Percentiles rank a stretch among this genome's conserved stretches.
These are phyloP conservation scores for Thumatha senex DNA, from an alignment of 2,888 invertebrate species.

Conservation along the genomic window DNA sequence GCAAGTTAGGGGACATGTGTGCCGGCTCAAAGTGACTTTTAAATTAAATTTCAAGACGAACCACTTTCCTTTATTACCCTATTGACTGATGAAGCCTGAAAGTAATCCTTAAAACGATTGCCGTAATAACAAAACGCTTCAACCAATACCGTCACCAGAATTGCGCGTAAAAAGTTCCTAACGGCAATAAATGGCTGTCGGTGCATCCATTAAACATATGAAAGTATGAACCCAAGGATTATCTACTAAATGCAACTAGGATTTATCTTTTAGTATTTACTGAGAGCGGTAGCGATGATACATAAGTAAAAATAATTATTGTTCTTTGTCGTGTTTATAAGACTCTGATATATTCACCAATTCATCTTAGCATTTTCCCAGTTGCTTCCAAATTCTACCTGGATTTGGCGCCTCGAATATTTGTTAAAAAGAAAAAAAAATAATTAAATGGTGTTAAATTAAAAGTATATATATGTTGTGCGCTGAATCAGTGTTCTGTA, in stretches of 20 bases:
- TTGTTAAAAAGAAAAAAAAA: no score
- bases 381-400: no score
- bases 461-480: no score
- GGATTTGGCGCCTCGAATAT: no score
- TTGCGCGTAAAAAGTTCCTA: constrained; percentile 57
- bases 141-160: constrained; percentile 37
- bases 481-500: no score
- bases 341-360: no score
- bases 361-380: no score
- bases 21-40: neutral
- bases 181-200: constrained; percentile 66
- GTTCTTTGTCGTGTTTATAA: no score
- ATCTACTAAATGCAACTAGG: constrained; percentile 70
- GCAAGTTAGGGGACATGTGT: no score
- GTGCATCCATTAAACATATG: constrained; percentile 77
- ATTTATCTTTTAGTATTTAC: constrained; percentile 35
- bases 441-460: no score
- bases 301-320: no score
- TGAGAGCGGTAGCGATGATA: constrained; percentile 23
- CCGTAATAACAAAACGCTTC: constrained; percentile 17
- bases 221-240: constrained; percentile 74
- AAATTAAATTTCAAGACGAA: neutral
- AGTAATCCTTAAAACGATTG: constrained; percentile 27
- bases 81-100: constrained; percentile 8
- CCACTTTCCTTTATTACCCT: constrained; percentile 5